Evolutionary conservation across 2,888 invertebrate species (phyloP).

Genomic region (Pediacus dermestoides): DNA sequence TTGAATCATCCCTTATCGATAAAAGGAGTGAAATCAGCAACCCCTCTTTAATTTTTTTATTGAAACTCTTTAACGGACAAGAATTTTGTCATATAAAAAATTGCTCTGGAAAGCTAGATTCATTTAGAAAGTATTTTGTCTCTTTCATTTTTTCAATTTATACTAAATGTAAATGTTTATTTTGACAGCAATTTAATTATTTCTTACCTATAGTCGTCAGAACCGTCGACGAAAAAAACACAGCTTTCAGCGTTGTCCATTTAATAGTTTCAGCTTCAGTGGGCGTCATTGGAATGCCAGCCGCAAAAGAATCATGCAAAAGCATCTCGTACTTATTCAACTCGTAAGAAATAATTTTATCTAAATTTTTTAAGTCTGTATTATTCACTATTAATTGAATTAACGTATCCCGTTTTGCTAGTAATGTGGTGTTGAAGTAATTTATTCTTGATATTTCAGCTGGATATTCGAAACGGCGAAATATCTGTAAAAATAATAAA

Average conservation of each 20-base stretch:
- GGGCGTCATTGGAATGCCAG: constrained; percentile 51
- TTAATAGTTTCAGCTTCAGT: constrained; percentile 52
- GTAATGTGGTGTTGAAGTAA: constrained; percentile 45
- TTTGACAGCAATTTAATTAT: no score
- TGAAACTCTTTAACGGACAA: no score
- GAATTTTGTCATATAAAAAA: no score
- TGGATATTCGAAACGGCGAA: constrained; percentile 73
- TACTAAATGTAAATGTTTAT: no score
- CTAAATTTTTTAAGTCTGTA: constrained; percentile 49
- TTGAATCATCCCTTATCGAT: no score
- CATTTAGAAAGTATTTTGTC: no score
- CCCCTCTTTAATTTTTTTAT: no score
- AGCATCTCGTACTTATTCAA: constrained; percentile 57
- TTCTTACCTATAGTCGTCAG: constrained; percentile 86
- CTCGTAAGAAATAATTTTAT: constrained; percentile 55
- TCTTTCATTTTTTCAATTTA: no score
- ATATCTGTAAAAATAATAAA: constrained; percentile 58
- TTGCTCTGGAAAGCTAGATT: no score
- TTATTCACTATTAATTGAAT: constrained; percentile 59
- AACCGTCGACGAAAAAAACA: constrained; percentile 87
- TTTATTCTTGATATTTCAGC: constrained; percentile 66
- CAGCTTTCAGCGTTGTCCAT: constrained; percentile 80
- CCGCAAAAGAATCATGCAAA: constrained; percentile 69
- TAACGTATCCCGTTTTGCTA: constrained; percentile 56
- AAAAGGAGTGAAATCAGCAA: no score